A percentile compares a stretch with the other conserved stretches of the same genome.
Conservation (phyloP, 1,140 invertebrate species). For the Drosophila seguyi region DNA sequence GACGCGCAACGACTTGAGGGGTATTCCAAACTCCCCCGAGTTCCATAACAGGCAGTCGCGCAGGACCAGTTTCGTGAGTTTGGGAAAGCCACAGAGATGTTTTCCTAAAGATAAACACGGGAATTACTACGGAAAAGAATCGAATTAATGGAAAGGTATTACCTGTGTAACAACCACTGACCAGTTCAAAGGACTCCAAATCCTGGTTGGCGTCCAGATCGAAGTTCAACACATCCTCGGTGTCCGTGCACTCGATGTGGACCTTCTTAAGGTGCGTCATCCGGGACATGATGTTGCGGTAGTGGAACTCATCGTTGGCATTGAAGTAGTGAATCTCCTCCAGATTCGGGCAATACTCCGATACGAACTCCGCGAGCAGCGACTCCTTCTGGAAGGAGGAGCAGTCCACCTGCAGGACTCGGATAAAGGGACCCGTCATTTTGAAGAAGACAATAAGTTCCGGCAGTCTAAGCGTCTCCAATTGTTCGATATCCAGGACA, state of each 20-base stretch:
- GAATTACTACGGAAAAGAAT: too few species aligned
- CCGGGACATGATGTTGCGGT: slow-evolving; percentile 36
- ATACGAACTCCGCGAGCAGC: slow-evolving; percentile 60
- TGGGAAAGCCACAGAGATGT: slow-evolving; percentile 61
- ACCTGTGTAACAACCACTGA: slow-evolving; percentile 72
- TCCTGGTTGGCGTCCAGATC: slow-evolving; percentile 49
- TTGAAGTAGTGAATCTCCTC: slow-evolving; percentile 60
- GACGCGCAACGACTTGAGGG: slow-evolving; percentile 27
- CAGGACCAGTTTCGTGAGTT: slow-evolving; percentile 51
- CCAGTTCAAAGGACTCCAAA: slow-evolving; percentile 59
- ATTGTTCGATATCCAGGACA: slow-evolving; percentile 32
- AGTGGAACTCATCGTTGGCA: slow-evolving; percentile 70
- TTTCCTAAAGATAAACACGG: slow-evolving; percentile 36
- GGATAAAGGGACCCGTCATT: slow-evolving; percentile 58
- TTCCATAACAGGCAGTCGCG: slow-evolving; percentile 72
- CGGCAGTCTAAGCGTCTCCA: slow-evolving; percentile 57
- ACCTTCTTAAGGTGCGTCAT: slow-evolving; percentile 44
- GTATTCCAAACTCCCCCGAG: slow-evolving; percentile 65
- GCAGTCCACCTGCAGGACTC: slow-evolving; percentile 39
- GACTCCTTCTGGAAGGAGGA: slow-evolving; percentile 66
- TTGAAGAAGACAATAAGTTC: slow-evolving; percentile 62
- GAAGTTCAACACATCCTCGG: slow-evolving; percentile 63
- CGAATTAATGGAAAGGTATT: too few species aligned
- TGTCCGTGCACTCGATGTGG: slow-evolving; percentile 62
- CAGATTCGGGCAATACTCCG: slow-evolving; percentile 60